phyloP scores from a whole-genome alignment of 1,140 invertebrate genomes.

The Galleria mellonella region DNA sequence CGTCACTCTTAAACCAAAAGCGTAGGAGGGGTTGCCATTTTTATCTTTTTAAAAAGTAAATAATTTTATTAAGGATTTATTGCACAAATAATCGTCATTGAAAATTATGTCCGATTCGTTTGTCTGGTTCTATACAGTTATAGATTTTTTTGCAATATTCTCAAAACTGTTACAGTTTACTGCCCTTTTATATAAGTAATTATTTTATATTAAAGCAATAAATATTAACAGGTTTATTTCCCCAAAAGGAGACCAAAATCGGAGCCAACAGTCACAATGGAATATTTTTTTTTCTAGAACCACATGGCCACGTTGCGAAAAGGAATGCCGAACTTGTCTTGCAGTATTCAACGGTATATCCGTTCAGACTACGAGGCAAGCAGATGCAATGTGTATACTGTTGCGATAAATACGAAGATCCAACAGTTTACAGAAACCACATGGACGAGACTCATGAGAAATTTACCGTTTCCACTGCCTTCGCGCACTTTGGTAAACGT shows the following conservation, averaged over 20 bases:
- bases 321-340: slow-evolving; percentile 56
- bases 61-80: no score
- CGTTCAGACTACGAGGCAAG: slow-evolving; percentile 49
- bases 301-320: slow-evolving; percentile 36
- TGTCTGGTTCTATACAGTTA: no score
- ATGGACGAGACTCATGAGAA: slow-evolving; percentile 30
- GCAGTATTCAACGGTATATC: slow-evolving; percentile 50
- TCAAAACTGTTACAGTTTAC: no score
- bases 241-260: slow-evolving; percentile 10
- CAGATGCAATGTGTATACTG: slow-evolving; percentile 56
- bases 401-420: slow-evolving; percentile 40
- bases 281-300: slow-evolving; percentile 51
- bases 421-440: slow-evolving; percentile 30
- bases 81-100: no score
- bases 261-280: slow-evolving; percentile 22
- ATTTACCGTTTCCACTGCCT: slow-evolving; percentile 35
- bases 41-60: no score
- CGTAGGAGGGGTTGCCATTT: no score
- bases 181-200: no score
- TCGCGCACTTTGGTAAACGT: slow-evolving; percentile 24
- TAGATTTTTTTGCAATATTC: no score
- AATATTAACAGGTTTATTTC: background rate
- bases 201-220: background rate
- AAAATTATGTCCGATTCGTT: no score
- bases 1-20: no score